Conservation (phyloP, 92 coral and sea anemone genomes). For the Bergia puertoricense region DNA sequence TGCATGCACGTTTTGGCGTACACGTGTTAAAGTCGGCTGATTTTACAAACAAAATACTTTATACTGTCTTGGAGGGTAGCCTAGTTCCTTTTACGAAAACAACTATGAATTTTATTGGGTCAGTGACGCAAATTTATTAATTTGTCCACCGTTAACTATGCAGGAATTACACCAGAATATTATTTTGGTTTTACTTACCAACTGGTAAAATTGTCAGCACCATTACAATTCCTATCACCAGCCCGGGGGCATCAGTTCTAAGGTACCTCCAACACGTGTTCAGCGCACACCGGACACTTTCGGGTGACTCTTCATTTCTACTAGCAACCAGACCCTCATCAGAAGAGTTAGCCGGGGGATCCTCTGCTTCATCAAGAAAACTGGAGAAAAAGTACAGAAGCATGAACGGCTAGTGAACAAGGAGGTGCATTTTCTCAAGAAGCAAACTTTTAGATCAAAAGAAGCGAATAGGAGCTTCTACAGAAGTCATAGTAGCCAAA, state of each 20-base stretch:
- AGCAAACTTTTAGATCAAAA: neutral
- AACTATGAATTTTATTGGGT: no score
- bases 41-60: no score
- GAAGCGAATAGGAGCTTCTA: neutral
- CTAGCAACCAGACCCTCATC: neutral
- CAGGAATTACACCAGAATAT: neutral
- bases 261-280: slow-evolving; percentile 10
- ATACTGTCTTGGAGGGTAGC: no score
- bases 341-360: neutral
- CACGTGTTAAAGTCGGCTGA: no score
- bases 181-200: neutral
- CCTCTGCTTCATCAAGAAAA: neutral
- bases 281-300: neutral
- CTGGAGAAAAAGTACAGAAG: neutral
- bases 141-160: neutral
- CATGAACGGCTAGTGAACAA: neutral
- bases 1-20: no score
- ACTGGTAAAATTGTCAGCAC: neutral
- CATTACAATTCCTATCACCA: neutral
- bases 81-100: no score
- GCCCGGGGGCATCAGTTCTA: neutral
- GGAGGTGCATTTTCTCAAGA: neutral
- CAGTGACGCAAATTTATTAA: no score
- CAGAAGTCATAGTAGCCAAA: neutral
- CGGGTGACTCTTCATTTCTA: neutral